Percentiles rank a stretch among this genome's conserved stretches.
These are phyloP conservation scores for Orcinus orca DNA, from an alignment of 2,113 vertebrate genomes.

Conservation along the genomic window DNA sequence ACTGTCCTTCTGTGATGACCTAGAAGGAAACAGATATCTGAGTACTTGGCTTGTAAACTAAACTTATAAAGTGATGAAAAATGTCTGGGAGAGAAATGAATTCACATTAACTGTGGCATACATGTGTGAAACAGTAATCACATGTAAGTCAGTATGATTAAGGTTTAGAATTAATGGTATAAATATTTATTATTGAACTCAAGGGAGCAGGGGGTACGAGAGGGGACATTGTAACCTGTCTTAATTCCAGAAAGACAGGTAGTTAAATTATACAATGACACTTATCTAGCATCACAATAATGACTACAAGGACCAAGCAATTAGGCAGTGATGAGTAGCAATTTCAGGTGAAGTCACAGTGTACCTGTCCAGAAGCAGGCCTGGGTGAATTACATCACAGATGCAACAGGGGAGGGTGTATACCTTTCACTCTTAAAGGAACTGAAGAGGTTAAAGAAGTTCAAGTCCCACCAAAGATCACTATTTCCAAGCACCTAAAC, in stretches of 20 bases:
- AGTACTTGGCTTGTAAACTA: background rate
- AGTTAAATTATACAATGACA: background rate
- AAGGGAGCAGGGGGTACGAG: background rate
- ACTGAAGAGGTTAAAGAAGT: background rate
- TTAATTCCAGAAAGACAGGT: background rate
- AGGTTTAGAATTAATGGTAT: background rate
- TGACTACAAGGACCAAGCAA: background rate
- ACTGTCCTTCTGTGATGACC: background rate
- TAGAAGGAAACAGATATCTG: background rate
- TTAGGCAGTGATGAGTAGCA: background rate
- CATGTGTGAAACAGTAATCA: background rate
- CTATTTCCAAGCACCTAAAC: background rate
- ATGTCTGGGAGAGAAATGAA: background rate
- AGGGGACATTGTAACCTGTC: background rate
- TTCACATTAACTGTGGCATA: background rate
- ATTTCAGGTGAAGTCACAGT: background rate
- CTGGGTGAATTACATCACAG: background rate
- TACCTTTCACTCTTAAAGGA: background rate
- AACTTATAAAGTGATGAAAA: conserved; percentile 27
- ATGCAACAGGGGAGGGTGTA: background rate
- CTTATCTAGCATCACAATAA: background rate
- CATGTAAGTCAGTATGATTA: background rate
- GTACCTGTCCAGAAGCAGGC: background rate
- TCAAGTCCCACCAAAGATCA: background rate
- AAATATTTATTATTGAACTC: background rate